Evolutionary conservation across 2,797 vertebrate species (phyloP), one percentile per base, ranked within the genome.

Genomic region (Sebastes cheni): DNA sequence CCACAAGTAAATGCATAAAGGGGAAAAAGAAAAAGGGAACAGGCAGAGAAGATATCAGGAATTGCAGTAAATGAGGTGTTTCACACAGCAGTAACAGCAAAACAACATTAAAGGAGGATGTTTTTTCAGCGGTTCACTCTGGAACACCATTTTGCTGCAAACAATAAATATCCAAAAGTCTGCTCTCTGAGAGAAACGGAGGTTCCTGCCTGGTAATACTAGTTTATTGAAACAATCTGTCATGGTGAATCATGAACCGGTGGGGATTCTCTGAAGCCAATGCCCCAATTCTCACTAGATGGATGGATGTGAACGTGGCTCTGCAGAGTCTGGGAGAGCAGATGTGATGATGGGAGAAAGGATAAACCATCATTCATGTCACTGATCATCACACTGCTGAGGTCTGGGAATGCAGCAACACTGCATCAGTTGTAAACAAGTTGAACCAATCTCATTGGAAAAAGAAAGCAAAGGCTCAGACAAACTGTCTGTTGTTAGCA

Each of bases 151-250:
- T 85, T 62, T 29, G 27, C 62, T 39, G 56, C 66, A 75, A 79
- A 90, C 36, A 8, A 68, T 60, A 36, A 64, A 85, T 77, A 79
- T 74, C 75, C 60, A 64, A 83, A 90, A 82, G 42, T 84, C 59
- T 80, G 79, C 85, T 78, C 36, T 27, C 58, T 36, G 85, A 71
- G 56, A 74, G 60, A 72, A 89, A 71, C 29, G 12, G 9, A 72
- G 46, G 29, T 29, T 75, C 39, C 55, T 71, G 69, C 29, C 81
- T 62, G 69, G 64, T 74, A 67, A 85, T 81, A 36, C 42, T 62
- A 59, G 29, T 58, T 88, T 83, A 85, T 79, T 89, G 76, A 78
- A 85, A 66, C 52, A 16, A 86, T 91, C 83, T 67, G 81, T 75
- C 66, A 85, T 1, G 12, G n/a, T n/a, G 42, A 22, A 65, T 59